Evolutionary conservation across 2,888 invertebrate species (phyloP), one percentile per base, ranked within the genome.

Genomic region (Agrotis segetum): DNA sequence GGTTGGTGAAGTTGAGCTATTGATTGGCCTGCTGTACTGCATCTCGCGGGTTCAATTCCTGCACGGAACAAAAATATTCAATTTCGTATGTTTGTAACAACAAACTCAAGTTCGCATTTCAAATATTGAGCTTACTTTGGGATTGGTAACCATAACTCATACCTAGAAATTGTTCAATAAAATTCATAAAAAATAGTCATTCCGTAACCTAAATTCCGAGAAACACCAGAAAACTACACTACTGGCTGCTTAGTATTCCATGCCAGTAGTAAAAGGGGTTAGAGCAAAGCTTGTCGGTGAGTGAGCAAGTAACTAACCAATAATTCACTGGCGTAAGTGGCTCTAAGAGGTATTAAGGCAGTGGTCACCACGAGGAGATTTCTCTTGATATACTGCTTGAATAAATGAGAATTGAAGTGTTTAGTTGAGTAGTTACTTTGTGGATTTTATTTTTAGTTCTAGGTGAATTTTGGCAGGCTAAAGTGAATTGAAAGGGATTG

Each of bases 271-370:
- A 50, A 24, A 74, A 44, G 58, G 62, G 67, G 74, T 70, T 65
- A 56, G 44, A 52, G 55, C 14, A 44, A 61, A 77, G 78, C 65
- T 68, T 67, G 79, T 70, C 29, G 62, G 82, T 62, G 67, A 74
- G 72, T 77, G 62, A 74, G 52, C 68, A 49, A 72, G 64, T 70
- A 74, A 73, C 62, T 69, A 64, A 71, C 78, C 67, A 78, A 80
- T 80, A 74, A 82, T 63, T 80, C 64, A 70, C 65, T 58, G 61
- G 59, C 56, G 66, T 74, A 73, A 79, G 79, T 82, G 53, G 61
- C 53, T 62, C 34, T 24, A 50, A 67, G 53, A 56, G 61, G 77
- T 56, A 75, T 66, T 68, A 77, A 53, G 49, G 49, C 49, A 16
- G 34, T 58, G 70, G 77, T 67, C 71, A 71, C 49, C 58, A 24